A percentile compares a stretch with the other conserved stretches of the same genome.
Conservation (phyloP, 1,140 invertebrate genomes). For the Neoseiulus cucumeris region DNA sequence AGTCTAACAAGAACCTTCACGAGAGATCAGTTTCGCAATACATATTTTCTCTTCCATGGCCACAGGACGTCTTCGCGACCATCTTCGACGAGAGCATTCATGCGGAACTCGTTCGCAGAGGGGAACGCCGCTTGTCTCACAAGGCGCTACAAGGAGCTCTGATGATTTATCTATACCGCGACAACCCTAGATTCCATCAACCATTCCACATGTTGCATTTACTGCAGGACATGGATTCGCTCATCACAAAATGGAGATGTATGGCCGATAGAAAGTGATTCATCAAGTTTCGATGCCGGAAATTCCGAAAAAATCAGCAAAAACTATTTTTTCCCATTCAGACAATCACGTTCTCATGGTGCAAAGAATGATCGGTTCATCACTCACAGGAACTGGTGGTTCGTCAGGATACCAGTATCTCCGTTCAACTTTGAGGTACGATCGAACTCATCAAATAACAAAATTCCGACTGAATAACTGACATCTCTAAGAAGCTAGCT, state of each 20-base stretch:
- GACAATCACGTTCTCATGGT: constrained; percentile 97
- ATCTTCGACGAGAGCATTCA: constrained; percentile 17
- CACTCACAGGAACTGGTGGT: constrained; percentile 86
- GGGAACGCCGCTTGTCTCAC: constrained; percentile 73
- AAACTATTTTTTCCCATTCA: constrained; percentile 29
- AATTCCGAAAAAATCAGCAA: background rate
- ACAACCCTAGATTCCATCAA: constrained; percentile 87
- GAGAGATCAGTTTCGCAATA: background rate
- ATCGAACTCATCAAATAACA: background rate
- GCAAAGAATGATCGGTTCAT: constrained; percentile 96
- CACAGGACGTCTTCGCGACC: constrained; percentile 12
- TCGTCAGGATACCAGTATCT: constrained; percentile 96
- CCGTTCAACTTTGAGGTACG: constrained; percentile 79
- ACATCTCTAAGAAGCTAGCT: too few species aligned
- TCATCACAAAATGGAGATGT: constrained; percentile 99
- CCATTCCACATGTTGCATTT: constrained; percentile 80
- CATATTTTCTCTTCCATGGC: too few species aligned
- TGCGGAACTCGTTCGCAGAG: constrained; percentile 21
- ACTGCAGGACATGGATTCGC: constrained; percentile 91
- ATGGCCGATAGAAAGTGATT: constrained; percentile 28
- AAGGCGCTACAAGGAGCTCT: constrained; percentile 80
- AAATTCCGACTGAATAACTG: background rate
- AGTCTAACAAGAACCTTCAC: too few species aligned
- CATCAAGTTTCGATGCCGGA: too few species aligned
- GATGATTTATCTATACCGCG: constrained; percentile 89